Percentiles rank a stretch among this genome's conserved stretches.
Conservation (phyloP, 2,113 vertebrate species). For the Calidris pugnax region DNA sequence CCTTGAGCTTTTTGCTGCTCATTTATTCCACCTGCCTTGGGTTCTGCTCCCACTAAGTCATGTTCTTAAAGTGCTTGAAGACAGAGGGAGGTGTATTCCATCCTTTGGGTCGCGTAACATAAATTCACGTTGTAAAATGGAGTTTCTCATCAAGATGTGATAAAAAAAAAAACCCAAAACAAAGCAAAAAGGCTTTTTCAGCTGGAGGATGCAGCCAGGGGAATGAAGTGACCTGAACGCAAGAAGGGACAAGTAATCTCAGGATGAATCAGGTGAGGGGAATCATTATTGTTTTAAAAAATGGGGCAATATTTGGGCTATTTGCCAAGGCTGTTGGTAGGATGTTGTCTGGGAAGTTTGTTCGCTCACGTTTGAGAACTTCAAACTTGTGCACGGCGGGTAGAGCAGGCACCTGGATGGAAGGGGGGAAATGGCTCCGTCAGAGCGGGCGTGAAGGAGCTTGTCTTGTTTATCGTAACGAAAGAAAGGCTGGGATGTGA, state of each 20-base stretch:
- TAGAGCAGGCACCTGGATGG: background rate
- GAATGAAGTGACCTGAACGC: background rate
- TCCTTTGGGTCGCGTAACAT: background rate
- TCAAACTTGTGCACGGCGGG: background rate
- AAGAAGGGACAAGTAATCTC: background rate
- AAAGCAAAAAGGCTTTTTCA: background rate
- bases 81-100: background rate
- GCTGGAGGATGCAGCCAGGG: background rate
- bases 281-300: no score
- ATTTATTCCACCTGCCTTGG: background rate
- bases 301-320: background rate
- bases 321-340: background rate
- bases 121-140: background rate
- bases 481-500: background rate
- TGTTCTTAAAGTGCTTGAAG: background rate
- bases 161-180: background rate
- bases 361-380: background rate
- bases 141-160: background rate
- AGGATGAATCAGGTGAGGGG: background rate
- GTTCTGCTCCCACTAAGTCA: background rate
- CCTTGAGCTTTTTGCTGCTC: background rate
- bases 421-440: background rate
- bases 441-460: slow-evolving; percentile 38
- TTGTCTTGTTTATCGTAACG: slow-evolving; percentile 43
- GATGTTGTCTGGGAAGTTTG: slow-evolving; percentile 6